Conservation (phyloP, 2,888 invertebrate genomes). For the Allacma fusca region DNA sequence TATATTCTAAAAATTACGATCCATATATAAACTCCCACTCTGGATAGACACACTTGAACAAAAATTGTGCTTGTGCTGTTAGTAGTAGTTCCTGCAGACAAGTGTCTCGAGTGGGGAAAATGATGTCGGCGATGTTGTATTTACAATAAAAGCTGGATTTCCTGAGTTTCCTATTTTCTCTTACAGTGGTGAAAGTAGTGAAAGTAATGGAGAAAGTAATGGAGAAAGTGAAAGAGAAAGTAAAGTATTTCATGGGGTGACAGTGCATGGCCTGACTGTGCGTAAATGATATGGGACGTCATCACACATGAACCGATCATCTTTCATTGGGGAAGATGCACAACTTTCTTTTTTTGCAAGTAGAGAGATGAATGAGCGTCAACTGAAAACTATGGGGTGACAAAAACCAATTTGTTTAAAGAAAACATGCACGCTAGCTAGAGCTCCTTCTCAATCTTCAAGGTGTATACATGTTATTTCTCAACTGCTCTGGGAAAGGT, state of each 20-base stretch:
- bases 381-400: constrained; percentile 27
- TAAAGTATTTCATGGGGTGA: neutral
- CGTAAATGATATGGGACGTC: constrained; percentile 16
- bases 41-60: too few relatives aligned
- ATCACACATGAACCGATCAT: constrained; percentile 6
- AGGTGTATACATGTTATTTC: neutral
- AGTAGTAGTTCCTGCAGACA: too few relatives aligned
- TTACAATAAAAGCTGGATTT: too few relatives aligned
- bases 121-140: too few relatives aligned
- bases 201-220: too few relatives aligned
- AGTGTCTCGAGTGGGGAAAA: too few relatives aligned
- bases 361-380: constrained; percentile 20
- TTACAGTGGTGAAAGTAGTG: neutral
- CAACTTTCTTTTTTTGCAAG: neutral
- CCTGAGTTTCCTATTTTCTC: too few relatives aligned
- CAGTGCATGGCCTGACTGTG: neutral
- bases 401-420: constrained; percentile 20
- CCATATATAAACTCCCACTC: too few relatives aligned
- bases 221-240: neutral
- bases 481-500: neutral
- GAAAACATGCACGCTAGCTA: neutral
- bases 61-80: too few relatives aligned
- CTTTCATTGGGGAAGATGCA: neutral
- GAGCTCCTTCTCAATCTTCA: neutral
- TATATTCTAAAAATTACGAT: too few relatives aligned